Conservation (phyloP, 2,888 invertebrate species). For the Heterodera filipjevi region DNA sequence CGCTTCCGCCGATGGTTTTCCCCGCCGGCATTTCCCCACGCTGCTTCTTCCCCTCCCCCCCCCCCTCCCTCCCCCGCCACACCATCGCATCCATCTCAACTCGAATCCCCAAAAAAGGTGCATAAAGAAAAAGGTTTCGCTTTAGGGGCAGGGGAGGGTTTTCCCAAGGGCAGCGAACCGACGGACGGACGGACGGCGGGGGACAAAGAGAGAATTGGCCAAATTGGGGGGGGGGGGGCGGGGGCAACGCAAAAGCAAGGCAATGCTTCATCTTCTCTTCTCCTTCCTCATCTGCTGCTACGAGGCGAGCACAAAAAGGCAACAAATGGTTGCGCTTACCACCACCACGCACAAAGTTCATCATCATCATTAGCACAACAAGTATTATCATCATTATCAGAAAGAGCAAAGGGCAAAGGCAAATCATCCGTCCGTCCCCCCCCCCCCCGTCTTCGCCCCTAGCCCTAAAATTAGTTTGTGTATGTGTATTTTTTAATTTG, state of each 20-base stretch:
- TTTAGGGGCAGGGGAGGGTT: background rate
- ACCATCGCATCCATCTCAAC: background rate
- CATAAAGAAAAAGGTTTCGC: slow-evolving; percentile 12
- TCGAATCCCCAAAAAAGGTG: slow-evolving; percentile 4
- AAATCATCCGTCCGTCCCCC: background rate
- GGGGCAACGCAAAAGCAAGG: background rate
- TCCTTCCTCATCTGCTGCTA: slow-evolving; percentile 5
- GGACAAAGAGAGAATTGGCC: background rate
- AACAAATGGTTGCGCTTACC: background rate
- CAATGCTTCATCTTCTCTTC: slow-evolving; percentile 2
- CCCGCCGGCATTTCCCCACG: background rate
- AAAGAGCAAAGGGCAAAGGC: background rate
- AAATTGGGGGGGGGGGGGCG: background rate
- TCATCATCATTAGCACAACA: too few species aligned
- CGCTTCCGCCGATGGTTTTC: background rate
- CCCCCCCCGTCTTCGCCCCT: background rate
- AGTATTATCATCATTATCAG: too few species aligned
- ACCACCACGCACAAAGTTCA: background rate
- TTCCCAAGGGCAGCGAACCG: background rate
- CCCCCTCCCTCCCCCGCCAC: background rate
- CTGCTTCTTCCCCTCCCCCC: background rate
- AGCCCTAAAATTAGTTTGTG: background rate
- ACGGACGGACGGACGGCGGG: background rate
- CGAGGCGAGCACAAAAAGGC: background rate
- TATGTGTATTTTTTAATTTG: too few species aligned